Base-by-base conservation (phyloP, 2,797 vertebrate species). In the Pterois miles region DNA sequence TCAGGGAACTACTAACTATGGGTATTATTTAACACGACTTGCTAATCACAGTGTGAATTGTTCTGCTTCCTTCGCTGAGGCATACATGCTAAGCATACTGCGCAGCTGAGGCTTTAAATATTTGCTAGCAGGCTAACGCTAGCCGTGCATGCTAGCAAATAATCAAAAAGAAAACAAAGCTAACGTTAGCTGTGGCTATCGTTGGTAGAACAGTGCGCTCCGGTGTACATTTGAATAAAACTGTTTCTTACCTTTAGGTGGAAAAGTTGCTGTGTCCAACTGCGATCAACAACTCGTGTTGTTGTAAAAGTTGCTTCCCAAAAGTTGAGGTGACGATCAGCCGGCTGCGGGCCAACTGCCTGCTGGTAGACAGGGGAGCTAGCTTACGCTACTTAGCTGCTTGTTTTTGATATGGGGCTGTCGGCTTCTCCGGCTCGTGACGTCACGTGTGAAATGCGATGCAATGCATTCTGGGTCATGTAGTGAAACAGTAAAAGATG, bases 151-250 rank as follows among this genome's bases (percentile, higher is more conserved):
- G 81, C 80, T 86, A 89, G 83, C 81, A 65, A 80, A 80, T 68
- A 87, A 74, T 85, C 79, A 82, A 82, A 91, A 90, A 83, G 81
- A 94, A 93, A 93, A 93, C 89, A 93, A 88, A 92, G 92, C 92
- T 91, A 93, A 89, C 81, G 82, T 85, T 91, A 91, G 90, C 90
- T 75, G 9, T 73, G 53, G 73, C 79, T 73, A n/a, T 25, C 57
- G 5, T 0, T 64, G 60, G 2, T 6, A 43, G 50, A 34, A 29
- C 57, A 23, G 23, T 63, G 27, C 46, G 46, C 43, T 22, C n/a
- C 3, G 4, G 1, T 65, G n/a, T 22, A 46, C n/a, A 22, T 60
- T 65, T 58, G 1, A 40, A 67, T 40, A 43, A 79, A 77, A 14
- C 27, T 11, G 22, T 20, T 46, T 76, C 73, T 88, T 81, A 93